Conservation (phyloP, 2,888 invertebrate genomes). For the Heterodera filipjevi region DNA sequence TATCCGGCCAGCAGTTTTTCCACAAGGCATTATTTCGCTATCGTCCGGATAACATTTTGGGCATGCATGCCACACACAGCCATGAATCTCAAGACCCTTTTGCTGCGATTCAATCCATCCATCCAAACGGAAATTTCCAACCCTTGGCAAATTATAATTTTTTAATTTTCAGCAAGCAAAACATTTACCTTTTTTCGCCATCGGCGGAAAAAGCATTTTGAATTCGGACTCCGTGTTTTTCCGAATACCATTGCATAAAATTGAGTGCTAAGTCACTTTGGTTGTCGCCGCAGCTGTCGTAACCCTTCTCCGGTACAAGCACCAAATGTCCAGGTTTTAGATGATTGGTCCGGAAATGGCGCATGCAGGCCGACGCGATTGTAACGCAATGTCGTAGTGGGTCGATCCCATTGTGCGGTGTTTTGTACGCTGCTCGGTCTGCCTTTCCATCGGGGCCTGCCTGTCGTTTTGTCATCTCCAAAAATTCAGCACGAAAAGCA, state of each 20-base stretch:
- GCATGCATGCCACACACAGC: background rate
- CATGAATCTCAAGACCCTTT: background rate
- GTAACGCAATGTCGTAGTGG: background rate
- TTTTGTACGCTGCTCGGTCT: background rate
- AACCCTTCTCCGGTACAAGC: background rate
- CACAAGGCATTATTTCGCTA: background rate
- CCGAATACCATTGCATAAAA: background rate
- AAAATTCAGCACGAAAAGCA: background rate
- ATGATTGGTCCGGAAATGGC: background rate
- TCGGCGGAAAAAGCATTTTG: background rate
- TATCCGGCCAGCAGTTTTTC: background rate
- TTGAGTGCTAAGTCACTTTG: background rate
- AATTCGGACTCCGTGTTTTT: background rate
- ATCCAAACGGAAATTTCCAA: background rate
- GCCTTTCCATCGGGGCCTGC: background rate
- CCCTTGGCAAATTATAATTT: background rate
- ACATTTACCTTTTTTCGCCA: background rate
- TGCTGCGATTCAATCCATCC: background rate
- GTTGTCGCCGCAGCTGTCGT: background rate
- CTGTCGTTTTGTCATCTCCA: background rate
- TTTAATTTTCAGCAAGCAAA: background rate
- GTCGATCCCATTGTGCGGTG: background rate
- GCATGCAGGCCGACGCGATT: background rate
- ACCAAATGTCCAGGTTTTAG: background rate
- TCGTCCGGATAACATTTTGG: background rate